Evolutionary conservation across 2,113 vertebrate species (phyloP).

Genomic region (Tenebrosternarchus preto): DNA sequence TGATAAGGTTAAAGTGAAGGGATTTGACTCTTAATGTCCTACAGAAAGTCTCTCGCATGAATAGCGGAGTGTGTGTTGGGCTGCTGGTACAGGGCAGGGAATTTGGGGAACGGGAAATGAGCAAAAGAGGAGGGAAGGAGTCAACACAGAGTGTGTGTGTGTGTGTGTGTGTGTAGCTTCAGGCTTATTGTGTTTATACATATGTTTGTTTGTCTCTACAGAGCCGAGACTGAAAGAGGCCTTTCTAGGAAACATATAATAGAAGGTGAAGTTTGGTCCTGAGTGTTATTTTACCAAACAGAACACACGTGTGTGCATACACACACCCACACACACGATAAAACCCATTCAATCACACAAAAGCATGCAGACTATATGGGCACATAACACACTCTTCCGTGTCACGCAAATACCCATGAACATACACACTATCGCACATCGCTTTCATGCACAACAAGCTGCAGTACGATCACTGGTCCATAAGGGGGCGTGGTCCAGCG

Average conservation of each 20-base stretch:
- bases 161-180: neutral
- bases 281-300: slow-evolving; percentile 9
- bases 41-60: slow-evolving; percentile 41
- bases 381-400: no score
- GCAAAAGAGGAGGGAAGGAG: slow-evolving; percentile 2
- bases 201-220: slow-evolving; percentile 34
- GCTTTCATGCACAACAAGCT: no score
- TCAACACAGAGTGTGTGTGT: neutral
- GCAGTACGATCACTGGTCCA: no score
- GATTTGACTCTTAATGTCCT: slow-evolving; percentile 11
- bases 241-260: slow-evolving; percentile 59
- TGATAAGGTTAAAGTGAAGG: slow-evolving; percentile 44
- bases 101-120: neutral
- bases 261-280: slow-evolving; percentile 54
- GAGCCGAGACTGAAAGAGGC: slow-evolving; percentile 56
- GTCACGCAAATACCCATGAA: no score
- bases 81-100: neutral
- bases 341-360: neutral
- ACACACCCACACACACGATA: slow-evolving; percentile 16
- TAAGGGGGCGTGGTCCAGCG: no score
- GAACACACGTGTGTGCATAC: slow-evolving; percentile 6
- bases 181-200: slow-evolving; percentile 25
- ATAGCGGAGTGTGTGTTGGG: slow-evolving; percentile 34
- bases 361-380: no score
- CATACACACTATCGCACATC: no score